Conservation (phyloP, 2,888 invertebrate species). For the Meganola albula region DNA sequence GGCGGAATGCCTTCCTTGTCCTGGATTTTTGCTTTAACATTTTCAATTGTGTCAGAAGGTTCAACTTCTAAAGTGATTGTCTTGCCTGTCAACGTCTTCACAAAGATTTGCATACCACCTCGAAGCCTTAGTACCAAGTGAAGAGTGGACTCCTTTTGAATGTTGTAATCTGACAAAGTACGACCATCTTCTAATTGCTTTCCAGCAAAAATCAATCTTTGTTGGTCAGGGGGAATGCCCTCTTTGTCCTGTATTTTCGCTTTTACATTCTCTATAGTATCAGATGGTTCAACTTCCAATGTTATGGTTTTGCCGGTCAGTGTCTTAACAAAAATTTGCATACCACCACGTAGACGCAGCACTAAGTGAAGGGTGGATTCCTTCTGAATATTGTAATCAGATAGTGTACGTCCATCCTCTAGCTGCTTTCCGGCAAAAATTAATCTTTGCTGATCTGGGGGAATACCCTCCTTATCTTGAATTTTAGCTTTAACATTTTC, state of each 20-base stretch:
- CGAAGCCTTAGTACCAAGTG: slow-evolving; percentile 31
- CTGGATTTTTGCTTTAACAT: slow-evolving; percentile 35
- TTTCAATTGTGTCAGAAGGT: slow-evolving; percentile 34
- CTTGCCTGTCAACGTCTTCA: slow-evolving; percentile 34
- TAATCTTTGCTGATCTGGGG: slow-evolving; percentile 29
- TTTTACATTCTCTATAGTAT: slow-evolving; percentile 24
- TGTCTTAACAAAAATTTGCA: slow-evolving; percentile 24
- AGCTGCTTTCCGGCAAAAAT: slow-evolving; percentile 27
- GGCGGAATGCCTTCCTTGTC: slow-evolving; percentile 37
- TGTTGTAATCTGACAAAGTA: slow-evolving; percentile 19
- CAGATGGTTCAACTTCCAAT: slow-evolving; percentile 19
- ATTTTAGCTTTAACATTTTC: slow-evolving; percentile 26
- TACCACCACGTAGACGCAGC: slow-evolving; percentile 19
- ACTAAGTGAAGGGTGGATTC: slow-evolving; percentile 21
- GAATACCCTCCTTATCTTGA: slow-evolving; percentile 32
- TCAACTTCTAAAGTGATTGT: slow-evolving; percentile 35
- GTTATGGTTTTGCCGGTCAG: slow-evolving; percentile 24
- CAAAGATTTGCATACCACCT: slow-evolving; percentile 39
- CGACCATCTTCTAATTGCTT: slow-evolving; percentile 23
- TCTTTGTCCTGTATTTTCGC: slow-evolving; percentile 25
- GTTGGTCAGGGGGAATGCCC: slow-evolving; percentile 23
- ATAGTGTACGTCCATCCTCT: slow-evolving; percentile 21
- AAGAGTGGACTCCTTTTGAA: slow-evolving; percentile 29
- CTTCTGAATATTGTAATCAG: slow-evolving; percentile 23
- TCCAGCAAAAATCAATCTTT: slow-evolving; percentile 21